Conservation (phyloP, 2,113 vertebrate genomes). For the Sturnira hondurensis region DNA sequence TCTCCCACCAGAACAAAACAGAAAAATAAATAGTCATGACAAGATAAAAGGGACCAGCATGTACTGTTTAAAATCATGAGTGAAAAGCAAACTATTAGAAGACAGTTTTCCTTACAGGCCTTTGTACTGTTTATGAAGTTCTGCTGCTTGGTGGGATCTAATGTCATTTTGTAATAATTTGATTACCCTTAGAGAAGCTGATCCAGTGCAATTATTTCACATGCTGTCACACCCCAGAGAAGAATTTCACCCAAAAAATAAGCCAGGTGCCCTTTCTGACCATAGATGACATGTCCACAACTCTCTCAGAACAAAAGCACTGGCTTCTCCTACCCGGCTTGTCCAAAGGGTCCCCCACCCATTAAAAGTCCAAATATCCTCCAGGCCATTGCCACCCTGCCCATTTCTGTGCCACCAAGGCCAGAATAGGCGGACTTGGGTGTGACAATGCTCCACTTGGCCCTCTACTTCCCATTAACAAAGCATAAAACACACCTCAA, state of each 20-base stretch:
- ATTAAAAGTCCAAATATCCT: neutral
- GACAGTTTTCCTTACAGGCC: neutral
- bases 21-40: constrained; percentile 16
- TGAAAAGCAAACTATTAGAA: neutral
- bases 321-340: too few species aligned
- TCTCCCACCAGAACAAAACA: neutral
- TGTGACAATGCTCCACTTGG: fast-evolving
- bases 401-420: too few species aligned
- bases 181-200: neutral
- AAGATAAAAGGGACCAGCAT: neutral
- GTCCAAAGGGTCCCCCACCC: neutral
- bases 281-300: neutral
- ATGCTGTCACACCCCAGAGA: neutral
- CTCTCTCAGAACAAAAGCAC: neutral
- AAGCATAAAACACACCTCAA: neutral
- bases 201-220: neutral
- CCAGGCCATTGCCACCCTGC: fast-evolving
- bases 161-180: neutral
- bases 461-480: neutral
- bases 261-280: neutral
- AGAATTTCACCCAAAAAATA: neutral
- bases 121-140: neutral
- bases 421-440: fast-evolving
- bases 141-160: neutral
- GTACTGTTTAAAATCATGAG: neutral